Conservation (phyloP, 2,888 invertebrate species). For the Entomobrya proxima region DNA sequence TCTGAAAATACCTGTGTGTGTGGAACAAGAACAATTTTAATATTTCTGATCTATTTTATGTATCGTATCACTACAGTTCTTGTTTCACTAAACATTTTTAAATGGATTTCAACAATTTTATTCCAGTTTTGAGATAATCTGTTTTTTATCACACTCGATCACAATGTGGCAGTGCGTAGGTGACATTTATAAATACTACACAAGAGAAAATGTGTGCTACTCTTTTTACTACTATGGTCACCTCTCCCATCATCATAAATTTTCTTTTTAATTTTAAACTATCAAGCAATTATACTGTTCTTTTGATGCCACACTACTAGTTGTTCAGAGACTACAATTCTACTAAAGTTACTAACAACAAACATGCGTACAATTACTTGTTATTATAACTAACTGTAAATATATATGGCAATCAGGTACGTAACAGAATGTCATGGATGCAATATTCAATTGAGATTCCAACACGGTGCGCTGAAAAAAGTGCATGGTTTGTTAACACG, state of each 20-base stretch:
- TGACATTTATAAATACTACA: slow-evolving; percentile 13
- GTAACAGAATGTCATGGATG: slow-evolving; percentile 53
- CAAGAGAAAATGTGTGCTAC: not conserved
- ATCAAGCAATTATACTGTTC: not conserved
- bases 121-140: slow-evolving; percentile 49
- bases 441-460: not conserved
- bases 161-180: slow-evolving; percentile 62
- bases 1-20: not conserved
- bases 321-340: not conserved
- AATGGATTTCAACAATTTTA: slow-evolving; percentile 1
- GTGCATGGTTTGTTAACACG: not conserved
- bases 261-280: not conserved
- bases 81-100: not conserved
- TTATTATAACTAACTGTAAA: not conserved
- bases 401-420: slow-evolving; percentile 57
- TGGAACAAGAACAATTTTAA: not conserved
- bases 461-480: not conserved
- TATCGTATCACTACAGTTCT: not conserved
- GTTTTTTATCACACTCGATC: slow-evolving; percentile 58
- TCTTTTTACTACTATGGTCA: not conserved
- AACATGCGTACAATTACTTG: not conserved
- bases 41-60: not conserved
- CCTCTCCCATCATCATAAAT: not conserved
- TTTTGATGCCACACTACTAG: not conserved
- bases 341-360: not conserved